Conservation (phyloP, 2,888 invertebrate genomes). For the Athripsodes cinereus region DNA sequence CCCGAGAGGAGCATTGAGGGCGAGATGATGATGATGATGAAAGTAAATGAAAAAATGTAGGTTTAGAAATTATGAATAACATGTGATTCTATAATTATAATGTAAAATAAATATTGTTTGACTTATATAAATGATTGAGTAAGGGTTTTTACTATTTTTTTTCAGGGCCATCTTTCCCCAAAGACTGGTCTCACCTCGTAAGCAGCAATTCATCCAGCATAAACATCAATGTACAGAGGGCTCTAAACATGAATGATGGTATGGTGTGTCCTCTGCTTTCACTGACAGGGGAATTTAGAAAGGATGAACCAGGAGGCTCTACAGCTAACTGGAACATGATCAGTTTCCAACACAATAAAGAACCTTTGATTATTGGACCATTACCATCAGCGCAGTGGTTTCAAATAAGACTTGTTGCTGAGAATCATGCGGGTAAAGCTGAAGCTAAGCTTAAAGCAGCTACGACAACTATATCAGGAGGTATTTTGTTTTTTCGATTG, state of each 20-base stretch:
- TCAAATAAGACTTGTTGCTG: constrained; percentile 62
- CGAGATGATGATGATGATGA: too few species aligned
- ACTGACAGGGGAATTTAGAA: constrained; percentile 43
- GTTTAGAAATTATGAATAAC: too few species aligned
- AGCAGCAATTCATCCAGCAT: constrained; percentile 48
- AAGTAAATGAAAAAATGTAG: too few species aligned
- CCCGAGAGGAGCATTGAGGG: too few species aligned
- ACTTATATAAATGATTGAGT: too few species aligned
- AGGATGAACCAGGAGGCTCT: constrained; percentile 33
- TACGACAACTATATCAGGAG: constrained; percentile 68
- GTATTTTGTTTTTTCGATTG: constrained; percentile 37
- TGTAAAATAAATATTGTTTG: too few species aligned
- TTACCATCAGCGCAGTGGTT: constrained; percentile 70
- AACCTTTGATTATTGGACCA: constrained; percentile 44
- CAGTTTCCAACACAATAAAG: constrained; percentile 6
- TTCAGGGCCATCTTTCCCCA: constrained; percentile 24
- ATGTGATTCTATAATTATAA: too few species aligned
- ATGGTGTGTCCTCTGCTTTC: constrained; percentile 45
- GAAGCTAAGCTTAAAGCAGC: constrained; percentile 66
- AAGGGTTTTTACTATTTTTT: background rate
- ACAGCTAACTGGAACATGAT: constrained; percentile 42
- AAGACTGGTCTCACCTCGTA: constrained; percentile 35
- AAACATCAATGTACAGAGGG: constrained; percentile 43
- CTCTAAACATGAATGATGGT: constrained; percentile 26
- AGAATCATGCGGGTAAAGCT: constrained; percentile 63